Conservation (phyloP, 1,140 invertebrate genomes). For the Eumaeus atala region DNA sequence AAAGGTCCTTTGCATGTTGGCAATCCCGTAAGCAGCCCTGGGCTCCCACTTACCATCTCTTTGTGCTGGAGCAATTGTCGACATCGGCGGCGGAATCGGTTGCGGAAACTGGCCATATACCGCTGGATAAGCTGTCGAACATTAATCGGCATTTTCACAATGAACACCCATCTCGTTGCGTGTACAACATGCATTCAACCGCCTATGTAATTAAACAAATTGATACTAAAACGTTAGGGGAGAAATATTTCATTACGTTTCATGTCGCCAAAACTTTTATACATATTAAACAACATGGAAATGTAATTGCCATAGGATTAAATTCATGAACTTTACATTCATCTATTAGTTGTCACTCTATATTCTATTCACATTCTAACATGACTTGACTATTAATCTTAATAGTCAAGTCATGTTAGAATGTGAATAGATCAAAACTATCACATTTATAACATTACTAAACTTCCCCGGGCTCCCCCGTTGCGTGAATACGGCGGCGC, state of each 20-base stretch:
- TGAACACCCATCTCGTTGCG: conserved; percentile 65
- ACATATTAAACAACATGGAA: too few relatives aligned
- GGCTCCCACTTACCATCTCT: conserved; percentile 92
- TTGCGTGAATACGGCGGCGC: too few relatives aligned
- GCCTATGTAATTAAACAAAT: conserved; percentile 30
- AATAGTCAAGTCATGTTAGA: too few relatives aligned
- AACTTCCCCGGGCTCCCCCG: too few relatives aligned
- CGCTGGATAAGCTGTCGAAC: conserved; percentile 93
- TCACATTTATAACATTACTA: too few relatives aligned
- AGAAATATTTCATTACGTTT: background rate
- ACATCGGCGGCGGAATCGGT: conserved; percentile 93
- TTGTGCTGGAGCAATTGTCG: conserved; percentile 90
- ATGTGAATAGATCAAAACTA: too few relatives aligned
- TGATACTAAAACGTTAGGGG: background rate
- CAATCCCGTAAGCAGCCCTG: conserved; percentile 26
- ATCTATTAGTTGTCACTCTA: too few relatives aligned
- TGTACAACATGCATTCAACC: conserved; percentile 46
- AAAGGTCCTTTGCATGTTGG: conserved; percentile 2
- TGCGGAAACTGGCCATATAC: conserved; percentile 97
- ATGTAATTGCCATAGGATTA: too few relatives aligned
- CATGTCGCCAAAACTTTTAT: too few relatives aligned
- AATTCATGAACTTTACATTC: too few relatives aligned
- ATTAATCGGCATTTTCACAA: conserved; percentile 74
- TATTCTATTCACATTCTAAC: too few relatives aligned
- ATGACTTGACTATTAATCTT: too few relatives aligned